These are phyloP conservation scores for Callinectes sapidus DNA, from an alignment of 2,888 invertebrate species.

Conservation along the genomic window DNA sequence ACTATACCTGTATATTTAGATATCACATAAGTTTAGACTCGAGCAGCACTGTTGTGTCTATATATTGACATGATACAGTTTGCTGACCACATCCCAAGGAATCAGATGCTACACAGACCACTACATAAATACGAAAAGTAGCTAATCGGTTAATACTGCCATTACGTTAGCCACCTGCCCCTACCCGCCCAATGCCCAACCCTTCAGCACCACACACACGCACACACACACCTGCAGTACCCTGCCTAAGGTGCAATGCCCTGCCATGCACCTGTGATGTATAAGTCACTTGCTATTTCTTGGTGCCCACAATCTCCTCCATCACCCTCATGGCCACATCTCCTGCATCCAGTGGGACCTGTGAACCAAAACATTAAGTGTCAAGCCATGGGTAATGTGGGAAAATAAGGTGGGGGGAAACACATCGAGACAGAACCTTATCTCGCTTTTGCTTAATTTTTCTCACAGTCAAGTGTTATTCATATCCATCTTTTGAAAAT, in stretches of 20 bases:
- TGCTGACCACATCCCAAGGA: background rate
- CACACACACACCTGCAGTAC: background rate
- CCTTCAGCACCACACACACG: background rate
- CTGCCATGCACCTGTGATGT: background rate
- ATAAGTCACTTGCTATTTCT: background rate
- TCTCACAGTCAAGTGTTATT: no score
- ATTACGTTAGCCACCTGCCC: background rate
- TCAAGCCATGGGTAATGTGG: background rate
- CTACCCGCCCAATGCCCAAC: background rate
- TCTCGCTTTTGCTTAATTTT: background rate
- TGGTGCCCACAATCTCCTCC: slow-evolving; percentile 56
- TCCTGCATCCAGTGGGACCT: slow-evolving; percentile 54
- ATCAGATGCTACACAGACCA: background rate
- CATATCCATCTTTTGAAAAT: background rate
- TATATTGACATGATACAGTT: background rate
- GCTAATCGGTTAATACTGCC: background rate
- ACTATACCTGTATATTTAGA: background rate
- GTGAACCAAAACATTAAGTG: background rate
- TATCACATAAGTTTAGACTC: background rate
- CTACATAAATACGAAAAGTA: background rate
- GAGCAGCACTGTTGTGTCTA: background rate
- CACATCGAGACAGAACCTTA: no score
- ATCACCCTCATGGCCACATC: slow-evolving; percentile 51
- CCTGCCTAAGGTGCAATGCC: background rate
- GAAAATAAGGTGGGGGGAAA: no score